Conservation (phyloP, 2,113 vertebrate genomes). For the Notothenia coriiceps region DNA sequence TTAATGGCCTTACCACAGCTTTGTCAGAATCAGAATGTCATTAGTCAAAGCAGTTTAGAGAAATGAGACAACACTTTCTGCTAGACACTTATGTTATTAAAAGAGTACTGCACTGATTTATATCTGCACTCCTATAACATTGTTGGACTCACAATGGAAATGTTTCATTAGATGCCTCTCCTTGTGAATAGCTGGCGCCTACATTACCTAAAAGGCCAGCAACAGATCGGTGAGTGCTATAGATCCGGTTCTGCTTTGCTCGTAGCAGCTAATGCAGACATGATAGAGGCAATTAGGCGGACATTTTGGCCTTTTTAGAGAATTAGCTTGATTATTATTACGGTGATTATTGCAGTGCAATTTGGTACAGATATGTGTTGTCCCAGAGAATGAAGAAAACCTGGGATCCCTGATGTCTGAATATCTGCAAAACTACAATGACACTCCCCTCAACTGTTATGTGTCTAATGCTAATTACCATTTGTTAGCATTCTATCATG, state of each 20-base stretch:
- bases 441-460: too few species aligned
- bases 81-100: background rate
- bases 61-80: background rate
- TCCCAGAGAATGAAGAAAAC: background rate
- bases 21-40: background rate
- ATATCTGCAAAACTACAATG: too few species aligned
- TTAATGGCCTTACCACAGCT: background rate
- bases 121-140: background rate
- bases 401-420: too few species aligned
- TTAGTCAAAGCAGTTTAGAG: background rate
- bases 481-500: background rate
- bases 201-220: background rate
- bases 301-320: background rate
- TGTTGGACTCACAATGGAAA: background rate
- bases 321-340: background rate
- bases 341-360: background rate
- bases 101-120: background rate
- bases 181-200: background rate
- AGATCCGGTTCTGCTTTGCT: background rate
- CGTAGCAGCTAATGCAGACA: background rate
- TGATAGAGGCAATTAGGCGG: background rate
- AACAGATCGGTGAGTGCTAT: background rate
- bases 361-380: too few species aligned
- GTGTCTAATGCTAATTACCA: background rate
- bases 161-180: background rate